Evolutionary conservation across 2,888 invertebrate genomes (phyloP).

Genomic region (Cantharis rustica): DNA sequence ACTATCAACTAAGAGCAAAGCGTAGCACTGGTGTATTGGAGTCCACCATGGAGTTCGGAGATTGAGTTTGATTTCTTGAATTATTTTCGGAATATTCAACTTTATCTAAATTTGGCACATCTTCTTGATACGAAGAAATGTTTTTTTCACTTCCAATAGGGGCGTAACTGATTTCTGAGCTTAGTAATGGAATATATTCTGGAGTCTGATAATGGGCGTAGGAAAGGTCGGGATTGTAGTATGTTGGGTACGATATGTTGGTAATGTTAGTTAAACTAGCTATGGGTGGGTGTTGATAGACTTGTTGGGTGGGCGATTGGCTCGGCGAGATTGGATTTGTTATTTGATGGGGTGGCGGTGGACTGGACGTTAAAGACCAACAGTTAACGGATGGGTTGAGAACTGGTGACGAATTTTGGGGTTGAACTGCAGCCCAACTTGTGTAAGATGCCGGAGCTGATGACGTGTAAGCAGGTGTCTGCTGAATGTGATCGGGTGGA

Average conservation of each 20-base stretch:
- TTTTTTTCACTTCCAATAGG: constrained; percentile 37
- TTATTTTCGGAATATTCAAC: constrained; percentile 41
- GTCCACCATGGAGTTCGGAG: constrained; percentile 45
- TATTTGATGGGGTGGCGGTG: constrained; percentile 53
- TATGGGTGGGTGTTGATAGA: constrained; percentile 51
- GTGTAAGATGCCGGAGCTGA: constrained; percentile 48
- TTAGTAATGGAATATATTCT: constrained; percentile 50
- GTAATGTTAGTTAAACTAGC: constrained; percentile 50
- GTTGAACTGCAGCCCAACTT: constrained; percentile 52
- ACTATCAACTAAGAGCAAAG: constrained; percentile 23
- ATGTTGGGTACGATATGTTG: constrained; percentile 50
- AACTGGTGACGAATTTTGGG: constrained; percentile 51
- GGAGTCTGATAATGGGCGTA: constrained; percentile 51
- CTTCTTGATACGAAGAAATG: constrained; percentile 44
- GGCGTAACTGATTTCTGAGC: constrained; percentile 43
- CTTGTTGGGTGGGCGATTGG: constrained; percentile 53
- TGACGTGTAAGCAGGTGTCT: constrained; percentile 44
- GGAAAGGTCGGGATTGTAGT: constrained; percentile 50
- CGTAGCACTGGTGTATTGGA: constrained; percentile 38
- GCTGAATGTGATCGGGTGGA: constrained; percentile 55
- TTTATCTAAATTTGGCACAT: constrained; percentile 41
- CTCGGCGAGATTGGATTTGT: constrained; percentile 50
- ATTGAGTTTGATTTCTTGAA: constrained; percentile 35
- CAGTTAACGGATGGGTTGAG: constrained; percentile 53
- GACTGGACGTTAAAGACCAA: constrained; percentile 55